Percentiles rank a stretch among this genome's conserved stretches.
Conservation (phyloP, 2,113 vertebrate species). For the Urocynchramus pylzowi region DNA sequence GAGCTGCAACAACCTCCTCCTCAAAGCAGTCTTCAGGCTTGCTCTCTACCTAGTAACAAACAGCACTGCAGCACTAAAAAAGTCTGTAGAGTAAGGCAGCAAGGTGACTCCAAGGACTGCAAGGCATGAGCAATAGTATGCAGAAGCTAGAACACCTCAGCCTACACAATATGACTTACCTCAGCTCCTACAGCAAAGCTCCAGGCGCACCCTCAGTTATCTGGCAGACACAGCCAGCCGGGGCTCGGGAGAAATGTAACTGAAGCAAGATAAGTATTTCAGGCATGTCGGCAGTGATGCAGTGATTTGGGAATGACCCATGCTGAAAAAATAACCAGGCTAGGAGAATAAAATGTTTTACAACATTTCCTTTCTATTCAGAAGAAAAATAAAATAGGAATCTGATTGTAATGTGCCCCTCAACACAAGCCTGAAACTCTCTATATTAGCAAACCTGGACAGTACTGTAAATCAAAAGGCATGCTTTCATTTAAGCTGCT, state of each 20-base stretch:
- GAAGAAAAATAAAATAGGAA: background rate
- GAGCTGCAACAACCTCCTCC: background rate
- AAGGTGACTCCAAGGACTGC: constrained; percentile 50
- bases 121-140: constrained; percentile 1
- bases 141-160: constrained; percentile 35
- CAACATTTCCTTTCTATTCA: background rate
- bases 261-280: constrained; percentile 15
- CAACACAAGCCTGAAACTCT: background rate
- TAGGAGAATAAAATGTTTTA: background rate
- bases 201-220: background rate
- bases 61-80: background rate
- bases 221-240: background rate
- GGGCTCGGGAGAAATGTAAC: background rate
- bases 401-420: background rate
- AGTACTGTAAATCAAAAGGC: background rate
- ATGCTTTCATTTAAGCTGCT: fast-evolving
- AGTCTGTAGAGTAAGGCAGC: background rate
- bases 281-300: background rate
- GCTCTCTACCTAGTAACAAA: constrained; percentile 15
- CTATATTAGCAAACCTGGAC: background rate
- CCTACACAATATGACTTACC: constrained; percentile 39
- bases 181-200: background rate
- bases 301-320: background rate
- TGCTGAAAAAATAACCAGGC: background rate
- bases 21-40: background rate